phyloP scores from a whole-genome alignment of 2,113 vertebrate genomes.

The Mus pahari region DNA sequence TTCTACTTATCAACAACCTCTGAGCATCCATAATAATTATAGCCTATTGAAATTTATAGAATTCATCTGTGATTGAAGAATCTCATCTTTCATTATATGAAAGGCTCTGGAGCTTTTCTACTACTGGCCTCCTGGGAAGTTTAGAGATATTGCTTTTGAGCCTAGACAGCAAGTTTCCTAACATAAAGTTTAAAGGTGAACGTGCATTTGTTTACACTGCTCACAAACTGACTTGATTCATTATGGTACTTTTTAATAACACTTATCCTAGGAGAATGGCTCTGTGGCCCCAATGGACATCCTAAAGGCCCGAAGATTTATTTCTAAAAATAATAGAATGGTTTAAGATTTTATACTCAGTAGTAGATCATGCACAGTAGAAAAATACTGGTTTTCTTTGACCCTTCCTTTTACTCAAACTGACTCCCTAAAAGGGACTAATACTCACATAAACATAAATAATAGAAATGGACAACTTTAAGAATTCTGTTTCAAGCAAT shows the following conservation, averaged over 20 bases:
- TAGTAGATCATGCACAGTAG: background rate
- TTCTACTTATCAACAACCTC: slow-evolving; percentile 14
- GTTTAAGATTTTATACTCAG: background rate
- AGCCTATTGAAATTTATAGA: background rate
- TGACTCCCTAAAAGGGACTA: background rate
- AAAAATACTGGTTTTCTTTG: slow-evolving; percentile 46
- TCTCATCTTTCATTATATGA: background rate
- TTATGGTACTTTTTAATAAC: slow-evolving; percentile 58
- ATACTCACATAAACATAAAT: background rate
- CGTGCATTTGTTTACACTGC: background rate
- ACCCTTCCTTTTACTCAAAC: background rate
- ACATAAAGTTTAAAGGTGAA: slow-evolving; percentile 48
- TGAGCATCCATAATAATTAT: background rate
- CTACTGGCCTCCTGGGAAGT: background rate
- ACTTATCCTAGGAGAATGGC: slow-evolving; percentile 39
- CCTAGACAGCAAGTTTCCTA: background rate
- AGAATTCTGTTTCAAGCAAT: slow-evolving; percentile 7
- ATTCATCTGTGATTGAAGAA: slow-evolving; percentile 30
- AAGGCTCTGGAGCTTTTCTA: background rate
- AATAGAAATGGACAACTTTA: slow-evolving; percentile 46
- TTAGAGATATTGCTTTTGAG: slow-evolving; percentile 27
- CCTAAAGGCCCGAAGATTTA: slow-evolving; percentile 28
- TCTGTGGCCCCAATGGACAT: slow-evolving; percentile 7
- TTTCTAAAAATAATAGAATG: slow-evolving; percentile 51
- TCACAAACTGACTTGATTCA: slow-evolving; percentile 58